Evolutionary conservation across 2,888 invertebrate genomes (phyloP), one percentile per base, ranked within the genome.

Genomic region (Congeria kusceri): DNA sequence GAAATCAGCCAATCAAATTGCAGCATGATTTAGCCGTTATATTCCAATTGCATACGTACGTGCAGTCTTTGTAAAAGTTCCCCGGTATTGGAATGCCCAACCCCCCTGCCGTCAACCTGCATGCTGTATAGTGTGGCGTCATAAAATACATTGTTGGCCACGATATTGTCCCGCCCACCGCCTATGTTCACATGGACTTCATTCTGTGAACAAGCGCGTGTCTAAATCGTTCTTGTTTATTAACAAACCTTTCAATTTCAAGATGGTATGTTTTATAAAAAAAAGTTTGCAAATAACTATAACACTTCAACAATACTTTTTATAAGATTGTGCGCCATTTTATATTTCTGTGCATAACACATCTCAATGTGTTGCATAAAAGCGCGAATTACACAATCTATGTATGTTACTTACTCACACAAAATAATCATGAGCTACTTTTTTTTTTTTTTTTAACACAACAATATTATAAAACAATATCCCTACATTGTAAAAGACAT

Each of bases 401-500:
- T n/a, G n/a, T n/a, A n/a, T n/a, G n/a, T n/a, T n/a, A n/a, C n/a
- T n/a, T n/a, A n/a, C n/a, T n/a, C n/a, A n/a, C n/a, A n/a, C n/a
- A n/a, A n/a, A n/a, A n/a, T n/a, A n/a, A n/a, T n/a, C n/a, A n/a
- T n/a, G n/a, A n/a, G n/a, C n/a, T n/a, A n/a, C n/a, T n/a, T n/a
- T n/a, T n/a, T n/a, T n/a, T n/a, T n/a, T n/a, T n/a, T n/a, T n/a
- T n/a, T n/a, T n/a, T n/a, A n/a, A 7, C 39, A 7, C 3, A 39
- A 39, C 39, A 39, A 13, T 3, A 3, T 39, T 7, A 39, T 39
- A 39, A 5, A 39, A 39, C 9, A 11, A 9, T 39, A 39, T 53
- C 20, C 86, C 79, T 82, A 89, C 89, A 18, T 88, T 74, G 68
- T 84, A 87, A 59, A 89, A 89, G 9, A 88, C 87, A 68, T 89